phyloP scores from a whole-genome alignment of 2,888 invertebrate genomes.

The Eumerus sabulonum region DNA sequence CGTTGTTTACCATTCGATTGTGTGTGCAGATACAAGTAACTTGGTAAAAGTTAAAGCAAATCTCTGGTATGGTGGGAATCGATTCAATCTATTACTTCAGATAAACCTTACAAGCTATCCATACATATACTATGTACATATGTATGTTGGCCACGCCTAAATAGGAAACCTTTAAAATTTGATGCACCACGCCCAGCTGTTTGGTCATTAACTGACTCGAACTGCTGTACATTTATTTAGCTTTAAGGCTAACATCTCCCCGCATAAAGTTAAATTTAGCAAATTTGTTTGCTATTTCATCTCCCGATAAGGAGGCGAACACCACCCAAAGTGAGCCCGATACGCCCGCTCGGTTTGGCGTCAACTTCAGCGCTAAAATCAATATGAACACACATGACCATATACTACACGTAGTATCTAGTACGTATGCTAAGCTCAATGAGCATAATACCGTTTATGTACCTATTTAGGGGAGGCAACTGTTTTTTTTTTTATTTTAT shows the following conservation, averaged over 20 bases:
- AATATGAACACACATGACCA: slow-evolving; percentile 59
- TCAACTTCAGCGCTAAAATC: slow-evolving; percentile 67
- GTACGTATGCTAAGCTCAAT: slow-evolving; percentile 60
- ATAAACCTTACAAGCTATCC: too few relatives aligned
- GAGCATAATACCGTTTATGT: slow-evolving; percentile 54
- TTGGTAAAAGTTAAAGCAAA: too few relatives aligned
- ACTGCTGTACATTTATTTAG: slow-evolving; percentile 52
- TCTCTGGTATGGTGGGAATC: too few relatives aligned
- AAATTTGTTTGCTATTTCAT: slow-evolving; percentile 57
- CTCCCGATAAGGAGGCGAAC: slow-evolving; percentile 14
- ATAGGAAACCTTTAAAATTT: too few relatives aligned
- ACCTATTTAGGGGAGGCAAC: slow-evolving; percentile 65
- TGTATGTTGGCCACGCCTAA: too few relatives aligned
- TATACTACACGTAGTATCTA: slow-evolving; percentile 17
- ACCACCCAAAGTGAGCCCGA: slow-evolving; percentile 34
- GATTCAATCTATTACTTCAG: too few relatives aligned
- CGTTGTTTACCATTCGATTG: too few relatives aligned
- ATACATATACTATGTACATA: too few relatives aligned
- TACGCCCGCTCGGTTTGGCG: slow-evolving; percentile 37
- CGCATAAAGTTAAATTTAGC: slow-evolving; percentile 55
- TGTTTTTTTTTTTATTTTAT: slow-evolving; percentile 25
- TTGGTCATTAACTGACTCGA: slow-evolving; percentile 1
- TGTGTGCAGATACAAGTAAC: too few relatives aligned
- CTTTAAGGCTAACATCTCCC: slow-evolving; percentile 53
- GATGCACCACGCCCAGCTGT: too few relatives aligned